These are phyloP conservation scores for Eupristina koningsbergeri DNA, from an alignment of 1,140 invertebrate species.

Conservation along the genomic window DNA sequence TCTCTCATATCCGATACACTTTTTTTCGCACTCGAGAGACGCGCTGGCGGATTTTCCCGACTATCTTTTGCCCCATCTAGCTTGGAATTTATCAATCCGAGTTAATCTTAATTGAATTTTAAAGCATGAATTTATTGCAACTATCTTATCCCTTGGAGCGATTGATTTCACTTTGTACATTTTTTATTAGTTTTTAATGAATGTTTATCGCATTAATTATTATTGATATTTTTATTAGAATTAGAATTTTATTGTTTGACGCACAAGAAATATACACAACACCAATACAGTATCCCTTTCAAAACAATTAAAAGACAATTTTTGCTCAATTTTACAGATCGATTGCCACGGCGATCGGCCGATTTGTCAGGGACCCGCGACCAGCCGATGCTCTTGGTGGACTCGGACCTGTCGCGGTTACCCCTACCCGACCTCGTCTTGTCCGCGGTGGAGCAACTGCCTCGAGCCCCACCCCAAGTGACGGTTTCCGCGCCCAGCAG, in stretches of 20 bases:
- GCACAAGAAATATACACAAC: too few relatives aligned
- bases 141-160: neutral
- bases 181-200: too few relatives aligned
- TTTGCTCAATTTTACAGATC: constrained; percentile 60
- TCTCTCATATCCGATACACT: neutral
- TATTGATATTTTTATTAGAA: too few relatives aligned
- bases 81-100: neutral
- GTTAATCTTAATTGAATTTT: neutral
- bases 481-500: constrained; percentile 71
- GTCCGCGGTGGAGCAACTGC: constrained; percentile 69
- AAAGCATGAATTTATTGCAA: neutral
- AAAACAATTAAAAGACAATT: too few relatives aligned
- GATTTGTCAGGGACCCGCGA: constrained; percentile 59
- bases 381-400: constrained; percentile 65
- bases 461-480: constrained; percentile 65
- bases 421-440: constrained; percentile 69
- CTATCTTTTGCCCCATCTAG: too few relatives aligned
- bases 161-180: neutral
- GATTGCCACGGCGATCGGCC: constrained; percentile 63
- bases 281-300: neutral
- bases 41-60: neutral
- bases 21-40: constrained; percentile 4
- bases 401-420: constrained; percentile 66
- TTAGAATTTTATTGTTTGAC: too few relatives aligned
- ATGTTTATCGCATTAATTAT: too few relatives aligned